These are phyloP conservation scores for Arrhopalites spinosus DNA, from an alignment of 2,888 invertebrate genomes.

Conservation along the genomic window DNA sequence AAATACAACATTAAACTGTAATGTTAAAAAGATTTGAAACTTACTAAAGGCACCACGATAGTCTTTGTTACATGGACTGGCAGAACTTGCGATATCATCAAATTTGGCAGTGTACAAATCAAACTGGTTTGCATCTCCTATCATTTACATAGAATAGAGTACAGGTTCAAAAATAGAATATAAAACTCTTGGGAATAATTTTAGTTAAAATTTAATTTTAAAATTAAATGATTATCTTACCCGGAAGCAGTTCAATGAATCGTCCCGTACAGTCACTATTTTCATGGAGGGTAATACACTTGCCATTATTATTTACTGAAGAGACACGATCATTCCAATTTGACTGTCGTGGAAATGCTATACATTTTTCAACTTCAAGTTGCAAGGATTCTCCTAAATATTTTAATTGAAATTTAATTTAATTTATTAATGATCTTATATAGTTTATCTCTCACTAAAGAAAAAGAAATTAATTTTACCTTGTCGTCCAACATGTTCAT, in stretches of 20 bases:
- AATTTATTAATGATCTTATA: slow-evolving; percentile 1
- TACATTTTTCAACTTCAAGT: slow-evolving; percentile 27
- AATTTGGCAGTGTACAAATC: slow-evolving; percentile 46
- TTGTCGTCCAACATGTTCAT: slow-evolving; percentile 35
- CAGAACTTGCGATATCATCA: slow-evolving; percentile 44
- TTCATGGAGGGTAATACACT: slow-evolving; percentile 31
- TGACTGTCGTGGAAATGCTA: slow-evolving; percentile 12
- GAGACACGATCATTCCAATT: slow-evolving; percentile 34
- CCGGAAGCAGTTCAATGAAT: slow-evolving; percentile 32
- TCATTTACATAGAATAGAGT: too few species aligned
- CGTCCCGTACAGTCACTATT: slow-evolving; percentile 31
- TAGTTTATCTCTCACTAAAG: background rate
- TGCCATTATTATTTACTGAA: slow-evolving; percentile 20
- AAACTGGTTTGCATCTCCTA: slow-evolving; percentile 31
- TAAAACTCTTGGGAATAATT: too few species aligned
- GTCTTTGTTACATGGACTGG: slow-evolving; percentile 43
- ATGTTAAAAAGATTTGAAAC: background rate
- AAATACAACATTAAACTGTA: background rate
- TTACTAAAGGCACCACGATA: slow-evolving; percentile 30
- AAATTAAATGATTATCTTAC: background rate
- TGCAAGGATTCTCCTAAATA: slow-evolving; percentile 27
- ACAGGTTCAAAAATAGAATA: too few species aligned
- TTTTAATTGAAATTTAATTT: slow-evolving; percentile 3
- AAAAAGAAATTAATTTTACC: slow-evolving; percentile 7
- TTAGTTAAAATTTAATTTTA: too few species aligned